Base-by-base conservation (phyloP, 2,113 vertebrate genomes). In the Chunga burmeisteri region DNA sequence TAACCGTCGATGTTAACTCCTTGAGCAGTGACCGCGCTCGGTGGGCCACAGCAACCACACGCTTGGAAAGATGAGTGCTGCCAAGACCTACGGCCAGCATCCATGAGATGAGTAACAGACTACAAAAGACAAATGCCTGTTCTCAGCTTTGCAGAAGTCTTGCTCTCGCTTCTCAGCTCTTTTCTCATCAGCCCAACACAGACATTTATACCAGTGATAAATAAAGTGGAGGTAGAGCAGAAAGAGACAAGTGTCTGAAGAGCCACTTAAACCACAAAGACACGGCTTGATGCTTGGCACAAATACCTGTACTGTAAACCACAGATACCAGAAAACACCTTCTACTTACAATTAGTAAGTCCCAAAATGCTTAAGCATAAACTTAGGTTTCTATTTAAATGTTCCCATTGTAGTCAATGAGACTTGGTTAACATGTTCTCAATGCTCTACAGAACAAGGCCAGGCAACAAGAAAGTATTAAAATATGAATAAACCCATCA, bases 21-120 rank as follows among this genome's bases (percentile, higher is more conserved):
- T 20, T 14, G 3, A 49, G 58, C 53, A 74, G 46, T 0, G 0
- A 7, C 73, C 36, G 40, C 0, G 0, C 4, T 23, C 2, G 0
- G 10, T 9, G 18, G 46, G 20, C n/a, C 61, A 38, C 22, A 34
- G 49, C 65, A 59, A 52, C 13, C 2, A 0, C 18, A 8, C 9
- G 6, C 2, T 2, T 11, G 18, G 29, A 42, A 63, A 67, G 66
- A 44, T 4, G 14, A 75, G 44, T 3, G 14, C 66, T 82, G 71
- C 53, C 1, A 13, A 78, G 38, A 56, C 50, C 40, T 34, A 16
- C 0, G 1, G 40, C 30, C 27, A 66, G 34, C 23, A 20, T 8
- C 30, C 18, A 16, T 2, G 11, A 53, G 40, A 67, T 10, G 34
- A 81, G 32, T 74, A 78, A 72, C 4, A 73, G 34, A 23, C 47